Evolutionary conservation across 2,113 vertebrate genomes (phyloP), one percentile per base, ranked within the genome.

Genomic region (Holacanthus passer): DNA sequence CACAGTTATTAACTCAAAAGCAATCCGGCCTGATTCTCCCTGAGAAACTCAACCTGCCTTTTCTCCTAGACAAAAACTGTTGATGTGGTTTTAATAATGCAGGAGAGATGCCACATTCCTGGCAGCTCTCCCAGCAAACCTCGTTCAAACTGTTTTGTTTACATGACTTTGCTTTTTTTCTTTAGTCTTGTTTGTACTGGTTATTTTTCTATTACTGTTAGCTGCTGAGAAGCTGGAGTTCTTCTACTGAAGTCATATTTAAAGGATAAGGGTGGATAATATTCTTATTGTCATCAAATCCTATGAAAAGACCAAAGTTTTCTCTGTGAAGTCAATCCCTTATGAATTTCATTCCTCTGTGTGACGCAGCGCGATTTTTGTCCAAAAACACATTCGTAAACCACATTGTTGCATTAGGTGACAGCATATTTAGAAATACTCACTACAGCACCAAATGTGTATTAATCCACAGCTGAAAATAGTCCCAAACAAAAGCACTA

Each of bases 81-180:
- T 45, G 67, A 59, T 66, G 73, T 24, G 7, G 50, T 76, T 80
- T 85, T 60, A 76, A 81, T 76, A 66, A 71, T 24, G 43, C 41
- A 60, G 60, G 35, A 67, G 62, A 41, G 29, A 56, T 32, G 56
- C 47, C 72, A 64, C 56, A n/a, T 20, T n/a, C 16, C 56, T 55
- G 64, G 64, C 74, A n/a, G 3, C 58, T 41, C 29, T 45, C 32
- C 32, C 39, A 1, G 31, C 39, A 31, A 65, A 79, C 70, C 29
- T n/a, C 53, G 20, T 43, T 58, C 41, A 41, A 29, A 65, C 50
- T 45, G 48, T 17, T 59, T 70, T 50, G 48, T 79, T 84, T 69
- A 41, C 47, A 56, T 17, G 35, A 37, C 10, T 73, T 66, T 47
- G 37, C 10, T 12, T 11, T 0, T 73, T 66, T 47, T 47, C 10